Conservation (phyloP, 2,797 vertebrate species). For the Chaunax sp. region DNA sequence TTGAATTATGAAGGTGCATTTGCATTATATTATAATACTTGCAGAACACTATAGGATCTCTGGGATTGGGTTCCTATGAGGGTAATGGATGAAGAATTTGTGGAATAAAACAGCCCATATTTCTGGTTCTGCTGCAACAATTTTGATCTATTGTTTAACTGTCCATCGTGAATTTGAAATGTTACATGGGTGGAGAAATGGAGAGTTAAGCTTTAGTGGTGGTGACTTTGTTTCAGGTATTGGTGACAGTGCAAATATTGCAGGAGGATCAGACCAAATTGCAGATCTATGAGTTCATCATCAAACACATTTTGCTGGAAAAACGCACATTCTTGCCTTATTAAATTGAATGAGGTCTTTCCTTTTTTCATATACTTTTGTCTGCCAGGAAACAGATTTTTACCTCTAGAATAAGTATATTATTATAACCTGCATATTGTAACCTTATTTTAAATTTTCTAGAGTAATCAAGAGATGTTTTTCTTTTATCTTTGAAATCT, state of each 20-base stretch:
- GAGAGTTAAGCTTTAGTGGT: neutral
- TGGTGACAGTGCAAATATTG: neutral
- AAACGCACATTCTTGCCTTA: neutral
- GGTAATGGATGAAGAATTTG: neutral
- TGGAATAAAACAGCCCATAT: neutral
- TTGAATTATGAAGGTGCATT: neutral
- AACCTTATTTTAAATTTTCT: neutral
- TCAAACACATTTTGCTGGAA: neutral
- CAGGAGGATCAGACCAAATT: neutral
- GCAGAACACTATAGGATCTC: neutral
- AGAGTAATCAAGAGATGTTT: neutral
- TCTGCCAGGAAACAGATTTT: neutral
- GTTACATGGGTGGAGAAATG: neutral
- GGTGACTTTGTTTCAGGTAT: neutral
- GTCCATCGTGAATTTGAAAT: neutral
- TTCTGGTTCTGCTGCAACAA: neutral
- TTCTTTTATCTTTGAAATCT: neutral
- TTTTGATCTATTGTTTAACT: neutral
- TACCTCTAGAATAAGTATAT: too few species aligned
- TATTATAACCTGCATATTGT: too few species aligned
- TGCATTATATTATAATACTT: neutral
- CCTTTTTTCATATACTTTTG: neutral
- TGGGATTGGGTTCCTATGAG: too few species aligned
- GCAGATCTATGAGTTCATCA: slow-evolving; percentile 7
- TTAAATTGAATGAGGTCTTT: neutral